Evolutionary conservation across 1,140 invertebrate genomes (phyloP).

Genomic region (Bombyx mori): ASM3026992v2 NC_085111.1:12562501-12563000

Average conservation of each 20-base stretch:
- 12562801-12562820: no score
- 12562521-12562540: constrained; percentile 50
- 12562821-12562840: no score
- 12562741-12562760: constrained; percentile 3
- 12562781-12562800: no score
- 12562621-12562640: constrained; percentile 13
- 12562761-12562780: no score
- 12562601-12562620: constrained; percentile 25
- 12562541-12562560: constrained; percentile 33
- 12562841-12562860: no score
- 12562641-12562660: constrained; percentile 48
- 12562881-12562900: no score
- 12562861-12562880: no score
- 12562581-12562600: constrained; percentile 40
- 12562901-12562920: no score
- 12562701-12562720: constrained; percentile 31
- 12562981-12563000: no score
- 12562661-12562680: constrained; percentile 53
- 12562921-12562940: no score
- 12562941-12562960: no score
- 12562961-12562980: no score
- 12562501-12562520: constrained; percentile 44
- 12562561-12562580: constrained; percentile 28
- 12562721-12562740: constrained; percentile 31
- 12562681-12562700: constrained; percentile 49